Base-by-base conservation (phyloP, 2,888 invertebrate species). In the Rhingia rostrata region DNA sequence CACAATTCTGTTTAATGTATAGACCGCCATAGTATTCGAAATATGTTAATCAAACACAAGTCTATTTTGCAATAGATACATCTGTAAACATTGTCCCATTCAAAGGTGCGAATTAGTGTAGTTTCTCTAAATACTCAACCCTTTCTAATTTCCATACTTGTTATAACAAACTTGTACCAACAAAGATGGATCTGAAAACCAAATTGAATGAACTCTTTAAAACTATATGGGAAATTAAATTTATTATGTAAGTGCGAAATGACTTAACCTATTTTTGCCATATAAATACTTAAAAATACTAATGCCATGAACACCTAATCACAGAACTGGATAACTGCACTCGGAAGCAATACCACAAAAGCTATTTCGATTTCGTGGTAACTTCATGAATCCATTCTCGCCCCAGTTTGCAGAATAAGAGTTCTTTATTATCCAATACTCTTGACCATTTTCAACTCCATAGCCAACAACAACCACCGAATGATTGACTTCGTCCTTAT, bases 401-500 rank as follows among this genome's bases (percentile, higher is more conserved):
- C 91, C 91, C 91, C 91, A 91, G 74, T 90, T 90, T 32, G 89
- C 86, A 0, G 91, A 90, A 75, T 90, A 91, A 0, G 91, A 91
- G 70, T 91, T 91, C 79, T 91, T 91, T 7, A 91, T 78, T 37
- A 91, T 89, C 91, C 91, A 91, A 86, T 90, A 91, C 61, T 91
- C 91, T 3, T 88, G 87, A 0, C 90, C 91, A 69, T 89, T 88
- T 60, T 91, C 90, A 0, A 82, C 69, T 45, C 91, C 91, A 84
- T 91, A 91, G 22, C 91, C 91, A 14, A 91, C 90, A 2, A 91
- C 90, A n/a, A 90, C 89, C 4, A 91, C 87, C 0, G 91, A 89
- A 51, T 91, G 91, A 78, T 91, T 91, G 12, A 91, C 89, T 47
- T 90, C 90, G 6, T 87, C 90, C 51, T 88, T 79, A 74, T 91